Conservation (phyloP, 2,797 vertebrate species). For the Myripristis jacobus region DNA sequence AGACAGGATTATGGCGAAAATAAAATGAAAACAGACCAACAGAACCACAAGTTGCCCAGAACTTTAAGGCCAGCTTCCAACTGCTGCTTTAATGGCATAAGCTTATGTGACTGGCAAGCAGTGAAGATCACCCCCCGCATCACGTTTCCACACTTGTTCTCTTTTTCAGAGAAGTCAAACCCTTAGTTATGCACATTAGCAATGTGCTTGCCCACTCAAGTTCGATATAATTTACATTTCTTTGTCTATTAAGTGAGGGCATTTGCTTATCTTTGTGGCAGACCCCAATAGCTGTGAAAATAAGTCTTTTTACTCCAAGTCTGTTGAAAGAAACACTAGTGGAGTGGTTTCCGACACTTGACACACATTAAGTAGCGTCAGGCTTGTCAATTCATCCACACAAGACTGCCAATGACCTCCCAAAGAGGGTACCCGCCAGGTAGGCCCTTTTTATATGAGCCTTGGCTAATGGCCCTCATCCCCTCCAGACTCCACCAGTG, state of each 20-base stretch:
- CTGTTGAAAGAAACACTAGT: constrained; percentile 61
- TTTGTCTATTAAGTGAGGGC: constrained; percentile 49
- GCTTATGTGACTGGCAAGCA: constrained; percentile 20
- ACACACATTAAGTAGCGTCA: constrained; percentile 56
- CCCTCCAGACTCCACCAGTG: constrained; percentile 43
- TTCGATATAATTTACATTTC: constrained; percentile 44
- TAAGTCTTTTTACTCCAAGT: constrained; percentile 29
- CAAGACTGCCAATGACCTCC: constrained; percentile 52
- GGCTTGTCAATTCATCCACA: constrained; percentile 58
- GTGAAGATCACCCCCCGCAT: constrained; percentile 21
- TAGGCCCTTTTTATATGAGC: constrained; percentile 58
- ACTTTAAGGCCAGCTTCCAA: constrained; percentile 17
- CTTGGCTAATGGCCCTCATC: constrained; percentile 69
- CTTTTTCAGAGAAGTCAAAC: constrained; percentile 12
- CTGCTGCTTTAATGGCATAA: constrained; percentile 22
- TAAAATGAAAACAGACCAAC: constrained; percentile 17
- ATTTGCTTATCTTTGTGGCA: constrained; percentile 37
- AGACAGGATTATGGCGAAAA: neutral
- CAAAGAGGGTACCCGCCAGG: constrained; percentile 57
- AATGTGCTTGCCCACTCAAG: constrained; percentile 22
- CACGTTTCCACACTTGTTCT: constrained; percentile 24
- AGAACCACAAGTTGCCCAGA: constrained; percentile 23
- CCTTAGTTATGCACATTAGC: constrained; percentile 8
- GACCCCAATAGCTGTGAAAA: constrained; percentile 37
- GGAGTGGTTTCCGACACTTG: constrained; percentile 62